phyloP scores from a whole-genome alignment of 2,113 vertebrate species.

The Cololabis saira region DNA sequence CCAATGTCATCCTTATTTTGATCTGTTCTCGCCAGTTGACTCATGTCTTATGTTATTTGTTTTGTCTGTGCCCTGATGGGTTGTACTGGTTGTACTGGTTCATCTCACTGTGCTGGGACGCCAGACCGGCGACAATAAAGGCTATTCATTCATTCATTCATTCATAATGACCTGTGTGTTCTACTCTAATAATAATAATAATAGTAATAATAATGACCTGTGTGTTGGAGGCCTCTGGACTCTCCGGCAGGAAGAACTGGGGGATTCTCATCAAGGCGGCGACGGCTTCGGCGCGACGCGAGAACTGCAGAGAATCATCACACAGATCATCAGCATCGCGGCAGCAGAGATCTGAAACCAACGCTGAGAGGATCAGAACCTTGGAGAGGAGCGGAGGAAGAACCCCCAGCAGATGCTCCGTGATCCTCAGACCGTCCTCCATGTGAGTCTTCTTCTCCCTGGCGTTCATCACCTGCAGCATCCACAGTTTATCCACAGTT shows the following conservation, averaged over 20 bases:
- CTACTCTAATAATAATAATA: too few relatives aligned
- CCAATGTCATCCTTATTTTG: too few relatives aligned
- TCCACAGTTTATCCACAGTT: neutral
- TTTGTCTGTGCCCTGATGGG: too few relatives aligned
- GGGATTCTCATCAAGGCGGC: slow-evolving; percentile 88
- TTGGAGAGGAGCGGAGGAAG: slow-evolving; percentile 89
- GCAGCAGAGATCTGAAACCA: neutral
- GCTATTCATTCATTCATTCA: too few relatives aligned
- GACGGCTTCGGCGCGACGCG: slow-evolving; percentile 79
- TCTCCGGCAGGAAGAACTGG: slow-evolving; percentile 85
- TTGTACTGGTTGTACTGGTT: too few relatives aligned
- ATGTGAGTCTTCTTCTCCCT: slow-evolving; percentile 87
- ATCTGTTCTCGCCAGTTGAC: too few relatives aligned
- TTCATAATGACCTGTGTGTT: too few relatives aligned
- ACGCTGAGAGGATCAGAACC: slow-evolving; percentile 80
- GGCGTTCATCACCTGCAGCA: slow-evolving; percentile 72
- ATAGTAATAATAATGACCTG: too few relatives aligned
- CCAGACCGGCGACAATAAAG: too few relatives aligned
- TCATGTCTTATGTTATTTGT: too few relatives aligned
- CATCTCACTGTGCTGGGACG: too few relatives aligned
- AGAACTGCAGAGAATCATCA: slow-evolving; percentile 79
- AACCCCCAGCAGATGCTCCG: slow-evolving; percentile 84
- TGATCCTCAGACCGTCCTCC: slow-evolving; percentile 87
- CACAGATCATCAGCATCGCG: neutral
- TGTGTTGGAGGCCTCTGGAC: slow-evolving; percentile 65